Evolutionary conservation across 2,888 invertebrate genomes (phyloP).

Genomic region (Eilema depressum): DNA sequence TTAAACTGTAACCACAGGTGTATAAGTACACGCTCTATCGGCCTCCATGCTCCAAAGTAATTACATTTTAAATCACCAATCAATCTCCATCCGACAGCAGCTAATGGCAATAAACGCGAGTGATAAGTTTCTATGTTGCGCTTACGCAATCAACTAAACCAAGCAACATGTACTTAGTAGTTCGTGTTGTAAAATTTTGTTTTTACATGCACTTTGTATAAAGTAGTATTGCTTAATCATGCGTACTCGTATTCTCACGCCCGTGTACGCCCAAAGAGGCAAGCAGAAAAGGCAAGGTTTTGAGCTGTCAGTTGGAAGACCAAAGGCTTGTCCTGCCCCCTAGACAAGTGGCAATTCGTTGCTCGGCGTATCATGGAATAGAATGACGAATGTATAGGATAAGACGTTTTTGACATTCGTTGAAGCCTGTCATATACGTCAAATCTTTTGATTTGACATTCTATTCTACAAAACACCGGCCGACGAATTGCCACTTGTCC

Average conservation of each 20-base stretch:
- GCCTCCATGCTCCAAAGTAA: constrained; percentile 54
- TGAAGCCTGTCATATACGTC: too few relatives aligned
- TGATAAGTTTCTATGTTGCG: constrained; percentile 44
- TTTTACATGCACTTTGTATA: constrained; percentile 3
- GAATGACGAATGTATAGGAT: too few relatives aligned
- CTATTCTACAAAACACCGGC: too few relatives aligned
- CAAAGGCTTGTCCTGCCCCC: too few relatives aligned
- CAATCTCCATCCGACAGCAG: constrained; percentile 66
- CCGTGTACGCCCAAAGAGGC: too few relatives aligned
- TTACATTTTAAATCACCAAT: constrained; percentile 72
- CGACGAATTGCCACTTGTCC: too few relatives aligned
- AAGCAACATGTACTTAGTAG: constrained; percentile 33
- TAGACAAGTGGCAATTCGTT: too few relatives aligned
- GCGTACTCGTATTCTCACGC: background rate
- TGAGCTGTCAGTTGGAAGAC: too few relatives aligned
- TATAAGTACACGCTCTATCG: constrained; percentile 12
- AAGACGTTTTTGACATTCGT: too few relatives aligned
- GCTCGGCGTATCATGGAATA: too few relatives aligned
- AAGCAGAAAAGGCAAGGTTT: too few relatives aligned
- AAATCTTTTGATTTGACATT: too few relatives aligned
- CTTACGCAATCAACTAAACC: constrained; percentile 22
- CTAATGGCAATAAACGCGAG: constrained; percentile 58
- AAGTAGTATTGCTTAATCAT: background rate
- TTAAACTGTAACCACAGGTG: background rate
- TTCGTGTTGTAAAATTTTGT: constrained; percentile 8